These are phyloP conservation scores for Chorisops tibialis DNA, from an alignment of 2,888 invertebrate species.

Conservation along the genomic window DNA sequence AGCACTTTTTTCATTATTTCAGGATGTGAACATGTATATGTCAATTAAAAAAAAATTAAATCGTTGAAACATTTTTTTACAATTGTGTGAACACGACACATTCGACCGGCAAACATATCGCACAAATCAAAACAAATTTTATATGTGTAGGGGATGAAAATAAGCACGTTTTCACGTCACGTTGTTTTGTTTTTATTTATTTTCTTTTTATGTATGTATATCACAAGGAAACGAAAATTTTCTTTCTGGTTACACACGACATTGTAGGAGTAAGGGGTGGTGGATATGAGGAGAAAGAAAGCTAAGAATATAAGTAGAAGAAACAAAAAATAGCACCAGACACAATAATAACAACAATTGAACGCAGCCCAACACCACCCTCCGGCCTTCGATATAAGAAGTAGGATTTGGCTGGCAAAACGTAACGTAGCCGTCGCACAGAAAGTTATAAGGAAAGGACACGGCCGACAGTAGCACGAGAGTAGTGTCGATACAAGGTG, in stretches of 20 bases:
- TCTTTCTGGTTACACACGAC: conserved; percentile 10
- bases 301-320: conserved; percentile 7
- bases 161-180: too few relatives aligned
- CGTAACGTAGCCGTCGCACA: conserved; percentile 8
- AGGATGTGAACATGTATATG: too few relatives aligned
- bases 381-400: conserved; percentile 20
- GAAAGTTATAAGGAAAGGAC: not conserved
- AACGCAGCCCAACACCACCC: conserved; percentile 14
- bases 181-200: not conserved
- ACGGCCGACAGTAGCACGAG: conserved; percentile 5
- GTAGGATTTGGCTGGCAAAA: conserved; percentile 17
- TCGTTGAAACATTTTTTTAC: too few relatives aligned
- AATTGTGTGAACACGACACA: too few relatives aligned
- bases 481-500: conserved; percentile 7
- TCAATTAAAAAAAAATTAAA: too few relatives aligned
- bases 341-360: conserved; percentile 25
- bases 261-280: too few relatives aligned
- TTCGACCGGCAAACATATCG: too few relatives aligned
- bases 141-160: too few relatives aligned
- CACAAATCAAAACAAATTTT: too few relatives aligned
- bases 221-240: conserved; percentile 6
- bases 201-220: conserved; percentile 6
- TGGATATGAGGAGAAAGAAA: conserved; percentile 6
- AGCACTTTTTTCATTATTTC: too few relatives aligned
- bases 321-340: conserved; percentile 19